Base-by-base conservation (phyloP, 1,140 invertebrate species). In the Phthorimaea operculella region DNA sequence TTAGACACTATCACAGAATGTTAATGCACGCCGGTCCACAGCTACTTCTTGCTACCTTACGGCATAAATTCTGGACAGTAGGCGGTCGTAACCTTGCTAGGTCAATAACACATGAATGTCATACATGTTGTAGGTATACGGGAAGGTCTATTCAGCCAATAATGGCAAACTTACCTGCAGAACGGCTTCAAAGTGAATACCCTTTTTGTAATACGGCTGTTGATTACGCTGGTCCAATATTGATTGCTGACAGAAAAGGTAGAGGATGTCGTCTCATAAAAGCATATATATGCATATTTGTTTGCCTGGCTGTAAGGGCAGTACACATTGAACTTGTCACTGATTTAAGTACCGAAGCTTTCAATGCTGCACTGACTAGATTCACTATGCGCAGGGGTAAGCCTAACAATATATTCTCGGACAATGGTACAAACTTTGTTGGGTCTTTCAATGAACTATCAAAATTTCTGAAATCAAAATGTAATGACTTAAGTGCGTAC, bases 1-100 rank as follows among this genome's bases (percentile, higher is more conserved):
- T 74, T 39, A 17, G 51, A 34, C 12, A 58, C 16, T 59, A 64
- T 53, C 76, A 79, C 10, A 50, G 54, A 36, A 21, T 68, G 18
- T 39, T 57, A 16, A 33, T 66, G 12, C 74, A 78, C 58, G 57
- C 63, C 8, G 70, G 70, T 0, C 51, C 60, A 14, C 64, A 71
- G 56, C 15, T 58, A 4, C 28, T 70, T 0, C 48, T 73, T 15
- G 51, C 66, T 8, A 39, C 54, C 4, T n/a, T 72, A n/a, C n/a
- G 60, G 28, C 51, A 55, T 33, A 53, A 58, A 12, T 76, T 59
- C 57, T 76, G 71, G 72, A 36, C 57, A 9, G 39, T 72, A 1
- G 44, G 51, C 44, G 66, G 68, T 39, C 11, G 54, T 6, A 55
- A 55, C 18, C 42, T 55, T n/a, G 33, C 48, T 12, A 15, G 54